These are phyloP conservation scores for Rhabdophis nuchalis DNA, from an alignment of 2,797 vertebrate genomes.

Conservation along the genomic window DNA sequence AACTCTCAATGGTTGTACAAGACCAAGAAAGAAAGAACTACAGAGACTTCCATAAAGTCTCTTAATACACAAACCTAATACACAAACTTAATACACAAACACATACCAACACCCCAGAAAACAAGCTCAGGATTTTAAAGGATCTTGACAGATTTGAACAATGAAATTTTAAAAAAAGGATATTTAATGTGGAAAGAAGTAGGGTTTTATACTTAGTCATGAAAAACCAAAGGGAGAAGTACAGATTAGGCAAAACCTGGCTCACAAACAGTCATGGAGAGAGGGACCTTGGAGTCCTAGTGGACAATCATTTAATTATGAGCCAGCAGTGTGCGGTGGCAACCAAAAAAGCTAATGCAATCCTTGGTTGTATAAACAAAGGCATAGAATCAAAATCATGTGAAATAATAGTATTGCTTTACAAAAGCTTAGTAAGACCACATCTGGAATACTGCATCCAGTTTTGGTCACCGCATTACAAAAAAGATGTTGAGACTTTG, in stretches of 20 bases:
- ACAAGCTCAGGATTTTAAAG: not conserved
- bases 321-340: too few relatives aligned
- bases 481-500: not conserved
- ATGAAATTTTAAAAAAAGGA: not conserved
- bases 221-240: not conserved
- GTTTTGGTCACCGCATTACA: not conserved
- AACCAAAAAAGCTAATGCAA: too few relatives aligned
- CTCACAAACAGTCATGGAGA: not conserved
- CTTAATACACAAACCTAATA: too few relatives aligned
- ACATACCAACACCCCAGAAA: not conserved
- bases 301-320: not conserved
- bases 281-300: not conserved
- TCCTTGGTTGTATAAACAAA: not conserved
- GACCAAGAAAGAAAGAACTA: too few relatives aligned
- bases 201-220: not conserved
- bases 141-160: not conserved
- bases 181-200: not conserved
- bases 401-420: not conserved
- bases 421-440: not conserved
- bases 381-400: not conserved
- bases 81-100: too few relatives aligned
- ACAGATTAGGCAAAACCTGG: not conserved
- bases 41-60: too few relatives aligned
- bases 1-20: too few relatives aligned
- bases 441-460: not conserved